These are phyloP conservation scores for Brachirus orientalis DNA, from an alignment of 2,113 vertebrate species.

Conservation along the genomic window DNA sequence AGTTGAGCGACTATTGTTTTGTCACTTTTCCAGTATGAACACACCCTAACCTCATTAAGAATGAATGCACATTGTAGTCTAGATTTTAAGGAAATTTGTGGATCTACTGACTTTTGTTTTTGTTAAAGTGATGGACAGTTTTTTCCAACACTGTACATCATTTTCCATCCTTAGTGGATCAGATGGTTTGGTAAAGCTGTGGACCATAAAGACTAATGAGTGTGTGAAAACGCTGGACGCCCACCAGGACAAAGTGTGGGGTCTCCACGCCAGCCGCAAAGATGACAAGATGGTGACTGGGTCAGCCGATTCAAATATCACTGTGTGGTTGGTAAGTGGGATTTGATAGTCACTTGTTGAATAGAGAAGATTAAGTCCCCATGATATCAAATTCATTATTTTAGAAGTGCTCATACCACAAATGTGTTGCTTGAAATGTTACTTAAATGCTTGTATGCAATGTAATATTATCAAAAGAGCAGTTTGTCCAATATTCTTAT, in stretches of 20 bases:
- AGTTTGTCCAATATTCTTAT: too few relatives aligned
- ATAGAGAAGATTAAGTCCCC: too few relatives aligned
- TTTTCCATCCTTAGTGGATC: conserved; percentile 84
- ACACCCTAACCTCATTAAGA: too few relatives aligned
- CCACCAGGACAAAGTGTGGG: conserved; percentile 97
- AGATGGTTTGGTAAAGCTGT: conserved; percentile 94
- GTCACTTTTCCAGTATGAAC: too few relatives aligned
- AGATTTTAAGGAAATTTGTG: background rate
- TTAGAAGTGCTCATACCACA: too few relatives aligned
- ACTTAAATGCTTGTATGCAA: too few relatives aligned
- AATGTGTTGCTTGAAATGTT: too few relatives aligned
- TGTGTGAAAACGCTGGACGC: conserved; percentile 93
- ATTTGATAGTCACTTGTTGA: background rate
- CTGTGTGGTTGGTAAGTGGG: conserved; percentile 88
- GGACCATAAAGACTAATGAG: conserved; percentile 97
- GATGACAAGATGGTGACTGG: conserved; percentile 88
- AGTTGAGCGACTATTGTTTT: too few relatives aligned
- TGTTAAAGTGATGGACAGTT: background rate
- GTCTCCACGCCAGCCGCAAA: conserved; percentile 86
- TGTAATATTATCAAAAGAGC: too few relatives aligned
- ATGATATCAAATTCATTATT: too few relatives aligned
- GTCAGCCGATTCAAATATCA: conserved; percentile 89
- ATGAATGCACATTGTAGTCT: too few relatives aligned
- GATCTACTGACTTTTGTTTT: background rate
- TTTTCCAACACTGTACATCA: background rate